Conservation (phyloP, 1,140 invertebrate genomes). For the Listronotus bonariensis region DNA sequence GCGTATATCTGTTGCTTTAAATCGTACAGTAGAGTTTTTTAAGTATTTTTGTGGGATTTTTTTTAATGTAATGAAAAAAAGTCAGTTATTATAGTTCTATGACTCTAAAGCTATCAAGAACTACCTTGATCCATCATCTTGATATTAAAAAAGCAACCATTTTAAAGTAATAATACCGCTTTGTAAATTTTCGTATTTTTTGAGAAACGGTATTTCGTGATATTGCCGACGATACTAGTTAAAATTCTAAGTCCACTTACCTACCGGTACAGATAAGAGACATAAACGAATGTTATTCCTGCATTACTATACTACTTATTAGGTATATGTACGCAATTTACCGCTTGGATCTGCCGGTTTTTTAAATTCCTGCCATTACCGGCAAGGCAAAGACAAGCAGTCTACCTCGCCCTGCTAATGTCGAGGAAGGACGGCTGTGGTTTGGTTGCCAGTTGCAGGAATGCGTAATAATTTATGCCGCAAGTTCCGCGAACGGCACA, state of each 20-base stretch:
- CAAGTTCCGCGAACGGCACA: neutral
- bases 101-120: too few species aligned
- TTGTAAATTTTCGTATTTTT: too few species aligned
- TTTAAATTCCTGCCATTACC: conserved; percentile 1
- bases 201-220: too few species aligned
- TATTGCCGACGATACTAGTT: too few species aligned
- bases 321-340: neutral
- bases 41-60: too few species aligned
- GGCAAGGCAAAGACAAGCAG: conserved; percentile 4
- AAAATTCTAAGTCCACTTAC: neutral
- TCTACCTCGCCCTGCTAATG: conserved; percentile 3
- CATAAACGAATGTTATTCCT: conserved; percentile 1
- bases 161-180: too few species aligned
- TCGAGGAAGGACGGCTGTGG: neutral
- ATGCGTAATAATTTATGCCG: neutral
- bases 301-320: neutral
- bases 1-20: too few species aligned
- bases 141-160: too few species aligned
- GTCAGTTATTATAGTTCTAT: too few species aligned
- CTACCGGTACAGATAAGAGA: neutral
- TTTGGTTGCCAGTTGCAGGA: neutral
- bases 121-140: too few species aligned
- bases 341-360: neutral
- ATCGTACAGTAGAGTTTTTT: too few species aligned
- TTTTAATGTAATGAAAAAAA: too few species aligned